These are phyloP conservation scores for Cuculus canorus DNA, from an alignment of 2,797 vertebrate genomes.

Conservation along the genomic window DNA sequence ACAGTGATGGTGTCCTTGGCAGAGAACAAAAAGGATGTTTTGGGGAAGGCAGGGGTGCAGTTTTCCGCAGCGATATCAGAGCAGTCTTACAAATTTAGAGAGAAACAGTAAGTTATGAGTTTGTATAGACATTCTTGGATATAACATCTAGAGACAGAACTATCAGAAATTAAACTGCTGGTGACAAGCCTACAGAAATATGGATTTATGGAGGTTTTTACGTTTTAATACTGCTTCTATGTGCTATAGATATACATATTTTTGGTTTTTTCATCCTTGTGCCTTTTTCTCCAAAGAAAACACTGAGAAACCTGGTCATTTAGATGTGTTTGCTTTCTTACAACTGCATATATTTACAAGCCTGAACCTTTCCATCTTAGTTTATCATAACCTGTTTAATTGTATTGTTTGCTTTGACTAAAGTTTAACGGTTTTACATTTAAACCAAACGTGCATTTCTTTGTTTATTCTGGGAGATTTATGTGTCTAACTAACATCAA, in stretches of 20 bases:
- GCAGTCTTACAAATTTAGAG: neutral
- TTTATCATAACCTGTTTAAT: neutral
- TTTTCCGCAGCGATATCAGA: neutral
- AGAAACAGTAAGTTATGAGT: neutral
- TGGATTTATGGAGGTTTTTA: neutral
- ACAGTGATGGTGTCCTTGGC: neutral
- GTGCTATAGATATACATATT: neutral
- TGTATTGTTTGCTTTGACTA: neutral
- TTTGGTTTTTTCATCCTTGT: neutral
- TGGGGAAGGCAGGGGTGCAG: fast-evolving
- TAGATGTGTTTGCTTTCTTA: neutral
- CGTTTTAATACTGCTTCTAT: neutral
- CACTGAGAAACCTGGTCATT: fast-evolving
- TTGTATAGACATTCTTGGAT: neutral
- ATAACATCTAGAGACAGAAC: neutral
- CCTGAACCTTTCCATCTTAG: neutral
- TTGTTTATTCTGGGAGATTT: neutral
- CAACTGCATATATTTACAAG: neutral
- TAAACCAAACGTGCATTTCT: neutral
- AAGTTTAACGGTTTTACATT: neutral
- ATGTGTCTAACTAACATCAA: neutral
- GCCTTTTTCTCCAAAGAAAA: neutral
- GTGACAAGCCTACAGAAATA: neutral
- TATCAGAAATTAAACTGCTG: neutral
- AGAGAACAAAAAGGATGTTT: neutral